A percentile compares a stretch with the other conserved stretches of the same genome.
Conservation (phyloP, 2,888 invertebrate species). For the Vanessa cardui region DNA sequence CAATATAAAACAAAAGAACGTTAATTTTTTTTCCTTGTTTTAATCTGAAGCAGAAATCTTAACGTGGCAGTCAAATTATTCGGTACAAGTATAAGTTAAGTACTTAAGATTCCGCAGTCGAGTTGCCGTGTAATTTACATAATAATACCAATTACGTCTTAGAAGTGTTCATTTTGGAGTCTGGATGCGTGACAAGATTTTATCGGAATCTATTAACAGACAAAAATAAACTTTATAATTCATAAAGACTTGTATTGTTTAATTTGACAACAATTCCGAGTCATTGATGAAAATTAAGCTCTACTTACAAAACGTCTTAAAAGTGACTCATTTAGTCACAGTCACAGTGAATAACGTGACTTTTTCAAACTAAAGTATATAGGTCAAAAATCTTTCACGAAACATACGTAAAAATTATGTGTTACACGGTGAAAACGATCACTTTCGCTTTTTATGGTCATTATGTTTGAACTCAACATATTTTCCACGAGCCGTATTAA, state of each 20-base stretch:
- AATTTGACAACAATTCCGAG: too few species aligned
- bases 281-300: too few species aligned
- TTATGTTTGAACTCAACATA: background rate
- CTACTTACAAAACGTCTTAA: too few species aligned
- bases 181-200: conserved; percentile 43
- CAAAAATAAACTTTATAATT: conserved; percentile 15
- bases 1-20: background rate
- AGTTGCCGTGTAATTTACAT: conserved; percentile 43
- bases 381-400: background rate
- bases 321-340: background rate
- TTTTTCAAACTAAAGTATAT: background rate
- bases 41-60: conserved; percentile 32
- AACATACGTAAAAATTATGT: background rate
- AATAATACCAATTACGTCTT: conserved; percentile 43
- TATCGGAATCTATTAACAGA: conserved; percentile 36
- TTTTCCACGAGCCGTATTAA: background rate
- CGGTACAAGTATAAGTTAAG: conserved; percentile 35
- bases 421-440: background rate
- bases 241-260: background rate
- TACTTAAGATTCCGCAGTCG: conserved; percentile 34
- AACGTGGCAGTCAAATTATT: conserved; percentile 32
- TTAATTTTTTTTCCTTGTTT: conserved; percentile 23
- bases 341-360: background rate
- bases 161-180: conserved; percentile 41
- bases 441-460: background rate